A percentile compares a stretch with the other conserved stretches of the same genome.
phyloP scores from a whole-genome alignment of 2,797 vertebrate genomes.

The Taenioides sp. region DNA sequence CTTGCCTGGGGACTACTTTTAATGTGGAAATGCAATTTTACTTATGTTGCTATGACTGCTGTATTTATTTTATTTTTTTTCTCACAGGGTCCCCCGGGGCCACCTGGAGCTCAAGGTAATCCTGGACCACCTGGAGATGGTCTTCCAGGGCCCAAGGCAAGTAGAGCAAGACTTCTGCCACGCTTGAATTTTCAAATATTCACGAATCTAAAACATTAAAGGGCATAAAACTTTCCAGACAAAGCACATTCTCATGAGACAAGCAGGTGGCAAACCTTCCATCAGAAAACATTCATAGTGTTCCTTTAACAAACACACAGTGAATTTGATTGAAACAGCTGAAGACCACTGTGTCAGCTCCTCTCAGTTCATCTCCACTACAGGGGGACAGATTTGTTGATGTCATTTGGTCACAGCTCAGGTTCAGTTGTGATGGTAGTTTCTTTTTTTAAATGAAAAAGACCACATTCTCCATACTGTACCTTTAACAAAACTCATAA shows the following conservation, averaged over 20 bases:
- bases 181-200: neutral
- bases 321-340: too few species aligned
- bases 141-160: slow-evolving; percentile 84
- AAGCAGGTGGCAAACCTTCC: too few species aligned
- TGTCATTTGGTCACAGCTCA: neutral
- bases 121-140: slow-evolving; percentile 80
- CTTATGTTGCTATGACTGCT: too few species aligned
- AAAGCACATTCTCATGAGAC: too few species aligned
- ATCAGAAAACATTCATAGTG: too few species aligned
- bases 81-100: slow-evolving; percentile 78
- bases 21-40: too few species aligned
- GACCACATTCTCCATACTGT: neutral
- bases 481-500: neutral
- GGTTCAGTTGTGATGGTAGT: neutral
- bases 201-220: neutral
- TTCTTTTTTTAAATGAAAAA: neutral
- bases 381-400: too few species aligned
- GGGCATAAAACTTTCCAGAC: too few species aligned
- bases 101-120: slow-evolving; percentile 77
- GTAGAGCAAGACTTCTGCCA: slow-evolving; percentile 4
- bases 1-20: too few species aligned
- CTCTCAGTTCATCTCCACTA: too few species aligned
- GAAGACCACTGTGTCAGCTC: too few species aligned
- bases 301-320: too few species aligned
- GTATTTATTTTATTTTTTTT: neutral